Conservation (phyloP, 1,140 invertebrate species). For the Oncopeltus fasciatus region DNA sequence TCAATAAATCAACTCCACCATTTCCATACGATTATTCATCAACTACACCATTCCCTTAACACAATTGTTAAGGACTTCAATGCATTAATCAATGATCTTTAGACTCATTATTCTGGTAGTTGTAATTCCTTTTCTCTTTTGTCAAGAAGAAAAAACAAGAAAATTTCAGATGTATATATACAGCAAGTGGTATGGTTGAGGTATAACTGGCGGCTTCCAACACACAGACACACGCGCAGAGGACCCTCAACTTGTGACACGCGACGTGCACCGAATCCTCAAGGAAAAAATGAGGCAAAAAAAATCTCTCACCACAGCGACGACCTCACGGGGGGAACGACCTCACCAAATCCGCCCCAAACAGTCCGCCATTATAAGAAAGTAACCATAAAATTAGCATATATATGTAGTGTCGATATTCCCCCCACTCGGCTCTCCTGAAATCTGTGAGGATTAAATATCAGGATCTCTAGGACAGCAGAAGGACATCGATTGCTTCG, state of each 20-base stretch:
- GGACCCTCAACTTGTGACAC: too few species aligned
- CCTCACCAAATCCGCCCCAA: neutral
- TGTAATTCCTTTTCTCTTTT: too few species aligned
- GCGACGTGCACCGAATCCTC: too few species aligned
- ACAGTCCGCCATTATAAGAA: neutral
- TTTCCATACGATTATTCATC: too few species aligned
- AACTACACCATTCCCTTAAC: too few species aligned
- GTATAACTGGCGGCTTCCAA: too few species aligned
- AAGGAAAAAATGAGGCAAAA: neutral
- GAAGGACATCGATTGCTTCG: neutral
- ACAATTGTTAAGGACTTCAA: too few species aligned
- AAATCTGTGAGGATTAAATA: neutral
- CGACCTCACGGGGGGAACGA: neutral
- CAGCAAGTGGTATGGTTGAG: too few species aligned
- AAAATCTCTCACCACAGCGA: neutral
- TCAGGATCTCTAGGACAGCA: neutral
- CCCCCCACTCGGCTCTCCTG: neutral
- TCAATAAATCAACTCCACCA: too few species aligned
- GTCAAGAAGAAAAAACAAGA: neutral
- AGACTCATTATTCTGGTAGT: too few species aligned
- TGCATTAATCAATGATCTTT: too few species aligned
- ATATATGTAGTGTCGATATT: neutral
- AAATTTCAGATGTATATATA: neutral
- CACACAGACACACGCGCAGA: too few species aligned
- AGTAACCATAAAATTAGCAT: constrained; percentile 3